Evolutionary conservation across 2,888 invertebrate species (phyloP).

Genomic region (Drosophila neotestacea): DNA sequence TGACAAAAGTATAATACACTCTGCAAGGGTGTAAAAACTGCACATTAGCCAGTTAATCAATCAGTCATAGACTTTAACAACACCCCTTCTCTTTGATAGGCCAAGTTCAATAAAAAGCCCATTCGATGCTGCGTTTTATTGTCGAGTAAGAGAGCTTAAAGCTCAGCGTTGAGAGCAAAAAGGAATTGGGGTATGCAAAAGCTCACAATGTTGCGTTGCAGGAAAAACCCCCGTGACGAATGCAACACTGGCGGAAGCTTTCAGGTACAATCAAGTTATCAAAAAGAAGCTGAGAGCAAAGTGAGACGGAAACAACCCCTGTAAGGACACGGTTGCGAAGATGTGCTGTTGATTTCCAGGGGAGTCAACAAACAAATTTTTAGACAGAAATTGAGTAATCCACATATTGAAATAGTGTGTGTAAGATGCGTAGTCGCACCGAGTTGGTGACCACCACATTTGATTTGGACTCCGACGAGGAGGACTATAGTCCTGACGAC

Average conservation of each 20-base stretch:
- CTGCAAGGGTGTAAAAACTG: no score
- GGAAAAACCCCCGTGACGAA: slow-evolving; percentile 9
- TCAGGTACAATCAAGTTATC: slow-evolving; percentile 36
- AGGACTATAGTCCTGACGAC: slow-evolving; percentile 83
- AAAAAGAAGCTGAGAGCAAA: slow-evolving; percentile 32
- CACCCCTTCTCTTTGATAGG: neutral
- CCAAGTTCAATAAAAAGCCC: neutral
- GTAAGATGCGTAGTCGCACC: slow-evolving; percentile 84
- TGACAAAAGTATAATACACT: no score
- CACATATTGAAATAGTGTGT: slow-evolving; percentile 1
- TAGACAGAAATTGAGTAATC: slow-evolving; percentile 37
- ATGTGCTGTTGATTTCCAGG: slow-evolving; percentile 49
- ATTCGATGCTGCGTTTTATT: slow-evolving; percentile 14
- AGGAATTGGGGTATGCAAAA: slow-evolving; percentile 27
- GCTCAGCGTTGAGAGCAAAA: slow-evolving; percentile 1
- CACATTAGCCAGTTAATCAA: neutral
- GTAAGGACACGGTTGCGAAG: slow-evolving; percentile 23
- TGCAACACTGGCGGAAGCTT: slow-evolving; percentile 47
- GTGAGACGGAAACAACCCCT: slow-evolving; percentile 44
- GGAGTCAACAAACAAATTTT: slow-evolving; percentile 68
- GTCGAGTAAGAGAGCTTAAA: slow-evolving; percentile 7
- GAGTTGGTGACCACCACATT: slow-evolving; percentile 85
- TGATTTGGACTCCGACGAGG: slow-evolving; percentile 83
- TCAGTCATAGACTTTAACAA: neutral
- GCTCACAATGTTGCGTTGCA: slow-evolving; percentile 16